These are phyloP conservation scores for Drosophila prosaltans DNA, from an alignment of 1,140 invertebrate genomes.

Conservation along the genomic window DNA sequence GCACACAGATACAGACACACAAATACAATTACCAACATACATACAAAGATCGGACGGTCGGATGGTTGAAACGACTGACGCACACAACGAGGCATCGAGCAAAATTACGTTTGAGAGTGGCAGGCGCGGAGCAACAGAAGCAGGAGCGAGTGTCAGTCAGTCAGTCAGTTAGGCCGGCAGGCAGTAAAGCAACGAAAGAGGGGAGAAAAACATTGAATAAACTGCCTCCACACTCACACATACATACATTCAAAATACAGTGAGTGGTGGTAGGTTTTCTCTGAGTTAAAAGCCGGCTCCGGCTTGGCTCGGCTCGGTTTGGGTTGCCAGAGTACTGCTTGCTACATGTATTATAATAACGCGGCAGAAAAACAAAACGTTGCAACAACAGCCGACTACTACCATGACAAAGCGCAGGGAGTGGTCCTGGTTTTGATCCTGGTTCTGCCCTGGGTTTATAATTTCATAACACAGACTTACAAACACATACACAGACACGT, in stretches of 20 bases:
- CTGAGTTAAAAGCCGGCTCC: conserved; percentile 57
- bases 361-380: conserved; percentile 58
- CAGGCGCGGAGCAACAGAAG: conserved; percentile 18
- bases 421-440: conserved; percentile 41
- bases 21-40: conserved; percentile 10
- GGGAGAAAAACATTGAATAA: conserved; percentile 19
- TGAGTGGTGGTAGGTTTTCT: conserved; percentile 54
- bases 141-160: conserved; percentile 1
- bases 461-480: conserved; percentile 63
- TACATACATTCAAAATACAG: not conserved
- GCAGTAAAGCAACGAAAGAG: conserved; percentile 1
- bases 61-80: conserved; percentile 46
- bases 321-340: conserved; percentile 12
- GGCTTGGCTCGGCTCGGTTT: not conserved
- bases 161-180: not conserved
- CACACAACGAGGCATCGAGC: conserved; percentile 32
- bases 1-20: conserved; percentile 33
- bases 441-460: conserved; percentile 57
- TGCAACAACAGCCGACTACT: conserved; percentile 38
- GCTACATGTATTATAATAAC: conserved; percentile 60
- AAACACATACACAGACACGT: conserved; percentile 18
- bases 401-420: conserved; percentile 33
- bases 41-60: conserved; percentile 29
- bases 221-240: conserved; percentile 7
- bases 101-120: conserved; percentile 53